Conservation (phyloP, 2,888 invertebrate genomes). For the Aspidiotus destructor region DNA sequence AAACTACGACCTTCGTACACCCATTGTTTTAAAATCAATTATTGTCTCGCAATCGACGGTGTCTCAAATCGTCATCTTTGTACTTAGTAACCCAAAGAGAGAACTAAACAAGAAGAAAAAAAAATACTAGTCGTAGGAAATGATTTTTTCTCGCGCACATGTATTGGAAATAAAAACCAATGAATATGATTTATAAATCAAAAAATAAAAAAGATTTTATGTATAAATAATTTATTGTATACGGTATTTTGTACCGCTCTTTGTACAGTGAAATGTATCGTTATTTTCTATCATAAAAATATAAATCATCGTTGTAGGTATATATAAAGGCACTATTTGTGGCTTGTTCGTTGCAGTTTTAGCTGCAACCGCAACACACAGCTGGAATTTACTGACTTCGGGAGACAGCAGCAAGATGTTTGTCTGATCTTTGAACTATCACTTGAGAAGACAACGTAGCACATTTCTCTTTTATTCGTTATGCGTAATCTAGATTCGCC, state of each 20-base stretch:
- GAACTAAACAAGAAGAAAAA: not conserved
- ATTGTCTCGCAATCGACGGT: not conserved
- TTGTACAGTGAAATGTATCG: not conserved
- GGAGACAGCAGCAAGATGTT: not conserved
- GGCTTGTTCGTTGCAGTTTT: not conserved
- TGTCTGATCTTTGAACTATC: not conserved
- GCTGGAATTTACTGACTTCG: not conserved
- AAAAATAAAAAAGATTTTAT: too few relatives aligned
- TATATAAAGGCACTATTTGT: not conserved
- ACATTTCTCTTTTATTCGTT: not conserved
- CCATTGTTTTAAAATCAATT: slow-evolving; percentile 2
- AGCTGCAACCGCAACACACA: not conserved
- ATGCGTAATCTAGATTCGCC: too few relatives aligned
- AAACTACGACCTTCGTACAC: not conserved
- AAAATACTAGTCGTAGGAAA: not conserved
- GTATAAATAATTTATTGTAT: not conserved
- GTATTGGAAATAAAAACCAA: not conserved
- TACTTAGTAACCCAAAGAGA: too few relatives aligned
- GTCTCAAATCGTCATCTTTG: not conserved
- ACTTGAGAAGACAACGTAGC: not conserved
- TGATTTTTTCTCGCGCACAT: not conserved
- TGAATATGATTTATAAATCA: too few relatives aligned
- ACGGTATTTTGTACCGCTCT: not conserved
- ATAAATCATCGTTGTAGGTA: slow-evolving; percentile 4
- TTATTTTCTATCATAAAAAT: not conserved